A percentile compares a stretch with the other conserved stretches of the same genome.
Evolutionary conservation across 1,140 invertebrate genomes (phyloP).

Genomic region (Schlechtendalia chinensis): DNA sequence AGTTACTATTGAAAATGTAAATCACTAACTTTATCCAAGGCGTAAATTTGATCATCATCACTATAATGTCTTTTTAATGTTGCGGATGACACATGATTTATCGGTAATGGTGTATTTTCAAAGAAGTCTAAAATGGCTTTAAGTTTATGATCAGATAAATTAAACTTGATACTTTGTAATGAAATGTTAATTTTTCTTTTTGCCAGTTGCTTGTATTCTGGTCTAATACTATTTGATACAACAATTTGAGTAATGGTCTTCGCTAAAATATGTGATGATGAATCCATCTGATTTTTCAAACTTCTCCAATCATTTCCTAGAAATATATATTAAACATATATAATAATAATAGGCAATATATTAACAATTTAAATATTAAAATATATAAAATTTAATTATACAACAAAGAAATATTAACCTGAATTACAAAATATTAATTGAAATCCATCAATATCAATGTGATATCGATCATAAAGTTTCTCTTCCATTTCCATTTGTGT

Average conservation of each 20-base stretch:
- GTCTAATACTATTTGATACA: slow-evolving; percentile 73
- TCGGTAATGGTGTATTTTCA: slow-evolving; percentile 66
- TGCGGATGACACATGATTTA: slow-evolving; percentile 42
- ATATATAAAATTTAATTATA: not conserved
- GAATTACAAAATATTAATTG: slow-evolving; percentile 65
- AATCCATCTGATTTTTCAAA: slow-evolving; percentile 68
- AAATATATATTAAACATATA: slow-evolving; percentile 53
- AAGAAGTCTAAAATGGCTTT: slow-evolving; percentile 67
- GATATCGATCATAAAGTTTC: slow-evolving; percentile 74
- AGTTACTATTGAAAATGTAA: not conserved
- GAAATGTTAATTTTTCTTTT: slow-evolving; percentile 76
- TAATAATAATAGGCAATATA: not conserved
- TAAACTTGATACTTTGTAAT: slow-evolving; percentile 71
- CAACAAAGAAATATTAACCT: slow-evolving; percentile 52
- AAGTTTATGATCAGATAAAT: slow-evolving; percentile 74
- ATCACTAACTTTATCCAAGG: slow-evolving; percentile 14
- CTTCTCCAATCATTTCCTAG: slow-evolving; percentile 73
- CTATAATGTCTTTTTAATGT: slow-evolving; percentile 42
- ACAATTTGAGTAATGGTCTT: slow-evolving; percentile 69
- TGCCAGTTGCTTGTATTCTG: slow-evolving; percentile 72
- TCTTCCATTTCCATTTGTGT: slow-evolving; percentile 82
- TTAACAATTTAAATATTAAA: not conserved
- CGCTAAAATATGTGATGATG: slow-evolving; percentile 73
- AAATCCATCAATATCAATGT: slow-evolving; percentile 67
- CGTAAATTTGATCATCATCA: slow-evolving; percentile 14